Base-by-base conservation (phyloP, 2,113 vertebrate species). In the Megaleporinus macrocephalus region DNA sequence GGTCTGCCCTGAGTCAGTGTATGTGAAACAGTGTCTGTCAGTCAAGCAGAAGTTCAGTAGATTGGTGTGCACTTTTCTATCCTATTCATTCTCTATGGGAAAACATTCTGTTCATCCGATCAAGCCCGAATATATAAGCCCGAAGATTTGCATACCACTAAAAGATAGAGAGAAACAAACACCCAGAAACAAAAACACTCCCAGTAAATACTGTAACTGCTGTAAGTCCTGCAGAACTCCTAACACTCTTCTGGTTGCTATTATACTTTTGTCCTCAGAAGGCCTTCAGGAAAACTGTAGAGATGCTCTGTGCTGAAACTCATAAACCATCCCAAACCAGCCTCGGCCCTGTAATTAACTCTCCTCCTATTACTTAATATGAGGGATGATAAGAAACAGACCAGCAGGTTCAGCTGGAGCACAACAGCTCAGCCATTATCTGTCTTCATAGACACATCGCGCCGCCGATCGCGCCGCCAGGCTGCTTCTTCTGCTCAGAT, bases 321-420 rank as follows among this genome's bases (percentile, higher is more conserved):
- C 77, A 79, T 79, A 61, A 61, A 79, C 70, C 68, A 47, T 79
- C 66, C 68, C n/a, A 9, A 57, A 70, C 7, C 65, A 51, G 16
- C 49, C 16, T 18, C 26, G 41, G 57, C 57, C 20, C 29, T 47
- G 53, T 73, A 53, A 61, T 41, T 74, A 59, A 73, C 2, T 7
- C n/a, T 33, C 15, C 29, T 68, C 18, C 12, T 26, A 33, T 68
- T 68, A 36, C 53, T 55, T 55, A 68, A 22, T 68, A 7, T 3
- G 6, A 20, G 30, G 30, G 29, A 68, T 68, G 65, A 36, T 68
- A 36, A 33, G 65, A 13, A 27, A 65, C 12, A 15, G 27, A 15
- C 62, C 53, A 55, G 53, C 27, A 18, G 59, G 69, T 63, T 49
- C 27, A 53, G 30, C 41, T 66, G 44, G 22, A 27, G 47, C 71